Base-by-base conservation (phyloP, 2,113 vertebrate genomes). In the Pseudopodoces humilis region DNA sequence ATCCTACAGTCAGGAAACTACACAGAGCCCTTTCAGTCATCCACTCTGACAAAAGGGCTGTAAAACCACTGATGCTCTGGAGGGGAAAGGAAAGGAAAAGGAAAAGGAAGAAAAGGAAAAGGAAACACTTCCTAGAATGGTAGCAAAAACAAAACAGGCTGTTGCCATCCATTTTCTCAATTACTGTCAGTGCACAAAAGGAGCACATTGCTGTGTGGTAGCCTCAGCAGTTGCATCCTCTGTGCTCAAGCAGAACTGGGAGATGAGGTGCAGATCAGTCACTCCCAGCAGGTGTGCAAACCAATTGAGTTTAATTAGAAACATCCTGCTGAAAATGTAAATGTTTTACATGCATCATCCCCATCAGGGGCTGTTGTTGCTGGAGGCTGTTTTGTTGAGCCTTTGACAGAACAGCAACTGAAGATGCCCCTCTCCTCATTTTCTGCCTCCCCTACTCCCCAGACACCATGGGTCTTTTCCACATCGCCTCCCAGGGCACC, bases 311-410 rank as follows among this genome's bases (percentile, higher is more conserved):
- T 87, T 93, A 92, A 94, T 95, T 92, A 85, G 94, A 94, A 95
- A 90, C 92, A 90, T 94, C 90, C 90, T 91, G 87, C 93, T 94
- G 87, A 76, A 95, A 94, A 94, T 85, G 84, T 91, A 79, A 53
- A 89, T 83, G 86, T 94, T 96, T 94, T 84, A 69, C 53, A 65
- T 43, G 35, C 46, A 47, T 87, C 75, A n/a, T 72, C 53, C 20
- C 55, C 30, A 31, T 72, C 77, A 58, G 62, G 62, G 41, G 58
- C 78, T 92, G 70, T 86, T 91, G 74, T 74, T 90, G 84, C 75
- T 65, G 23, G 24, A 77, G 50, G 74, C 30, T 58, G 43, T 82
- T 95, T 92, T 62, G 67, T 60, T 59, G 76, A 69, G 86, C 53
- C 37, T 83, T 62, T 85, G 60, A 58, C 71, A 82, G 33, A 79